Conservation (phyloP, 2,888 invertebrate species). For the Rapana venosa region DNA sequence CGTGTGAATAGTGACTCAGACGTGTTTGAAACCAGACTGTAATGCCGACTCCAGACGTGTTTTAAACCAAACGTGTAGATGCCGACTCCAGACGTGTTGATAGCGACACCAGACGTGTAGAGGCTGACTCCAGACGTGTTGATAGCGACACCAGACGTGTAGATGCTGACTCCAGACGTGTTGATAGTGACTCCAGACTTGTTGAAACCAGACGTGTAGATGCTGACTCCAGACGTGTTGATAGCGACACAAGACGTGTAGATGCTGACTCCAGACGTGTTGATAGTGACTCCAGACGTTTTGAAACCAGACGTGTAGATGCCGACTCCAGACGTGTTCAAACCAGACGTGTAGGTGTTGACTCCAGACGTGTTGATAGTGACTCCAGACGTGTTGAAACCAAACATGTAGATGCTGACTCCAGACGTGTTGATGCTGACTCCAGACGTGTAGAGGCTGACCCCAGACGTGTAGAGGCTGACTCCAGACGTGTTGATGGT, state of each 20-base stretch:
- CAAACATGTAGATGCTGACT: not conserved
- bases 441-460: not conserved
- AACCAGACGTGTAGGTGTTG: not conserved
- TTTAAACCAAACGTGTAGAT: not conserved
- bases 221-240: not conserved
- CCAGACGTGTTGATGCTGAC: not conserved
- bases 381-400: not conserved
- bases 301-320: not conserved
- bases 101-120: not conserved
- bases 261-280: not conserved
- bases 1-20: not conserved
- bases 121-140: not conserved
- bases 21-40: not conserved
- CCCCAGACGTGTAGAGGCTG: not conserved
- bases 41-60: constrained; percentile 7
- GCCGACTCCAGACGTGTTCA: not conserved
- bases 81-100: not conserved
- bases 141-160: not conserved
- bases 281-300: not conserved
- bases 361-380: not conserved
- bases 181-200: not conserved
- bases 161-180: constrained; percentile 3
- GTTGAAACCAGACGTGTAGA: not conserved
- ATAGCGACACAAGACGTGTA: not conserved
- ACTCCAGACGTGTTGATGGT: not conserved